Evolutionary conservation across 2,797 vertebrate genomes (phyloP).

Genomic region (Limnodromus scolopaceus): DNA sequence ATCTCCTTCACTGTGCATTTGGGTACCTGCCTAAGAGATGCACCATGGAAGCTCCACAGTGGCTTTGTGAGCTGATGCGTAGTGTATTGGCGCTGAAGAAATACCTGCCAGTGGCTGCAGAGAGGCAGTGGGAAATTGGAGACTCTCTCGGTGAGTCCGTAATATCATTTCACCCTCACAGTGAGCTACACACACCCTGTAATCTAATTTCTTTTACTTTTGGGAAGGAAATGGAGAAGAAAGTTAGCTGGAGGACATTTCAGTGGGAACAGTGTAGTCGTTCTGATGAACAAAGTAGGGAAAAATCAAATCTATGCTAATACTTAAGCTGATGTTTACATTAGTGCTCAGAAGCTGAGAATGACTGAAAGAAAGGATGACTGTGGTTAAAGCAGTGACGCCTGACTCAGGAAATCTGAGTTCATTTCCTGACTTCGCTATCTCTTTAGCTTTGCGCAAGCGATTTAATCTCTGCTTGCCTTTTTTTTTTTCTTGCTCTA

Average conservation of each 20-base stretch:
- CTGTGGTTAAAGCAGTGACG: neutral
- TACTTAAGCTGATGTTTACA: neutral
- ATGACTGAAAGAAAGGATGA: neutral
- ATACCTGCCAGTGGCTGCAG: neutral
- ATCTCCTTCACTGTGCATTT: neutral
- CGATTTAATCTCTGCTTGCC: neutral
- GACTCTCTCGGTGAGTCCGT: neutral
- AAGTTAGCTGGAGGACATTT: neutral
- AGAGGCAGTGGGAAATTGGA: neutral
- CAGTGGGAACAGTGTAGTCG: neutral
- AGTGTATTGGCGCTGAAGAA: neutral
- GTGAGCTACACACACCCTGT: neutral
- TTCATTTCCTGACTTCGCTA: conserved; percentile 37
- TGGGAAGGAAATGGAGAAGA: neutral
- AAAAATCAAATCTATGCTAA: neutral
- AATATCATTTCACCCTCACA: neutral
- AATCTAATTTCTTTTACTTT: neutral
- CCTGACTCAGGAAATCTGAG: conserved; percentile 35
- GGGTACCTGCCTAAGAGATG: neutral
- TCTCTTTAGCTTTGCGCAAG: neutral
- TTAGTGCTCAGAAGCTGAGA: neutral
- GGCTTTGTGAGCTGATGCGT: neutral
- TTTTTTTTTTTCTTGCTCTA: neutral
- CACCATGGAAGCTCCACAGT: neutral
- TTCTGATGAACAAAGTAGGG: neutral